A percentile compares a stretch with the other conserved stretches of the same genome.
phyloP scores from a whole-genome alignment of 2,888 invertebrate genomes.

The Ormyrus rosae region DNA sequence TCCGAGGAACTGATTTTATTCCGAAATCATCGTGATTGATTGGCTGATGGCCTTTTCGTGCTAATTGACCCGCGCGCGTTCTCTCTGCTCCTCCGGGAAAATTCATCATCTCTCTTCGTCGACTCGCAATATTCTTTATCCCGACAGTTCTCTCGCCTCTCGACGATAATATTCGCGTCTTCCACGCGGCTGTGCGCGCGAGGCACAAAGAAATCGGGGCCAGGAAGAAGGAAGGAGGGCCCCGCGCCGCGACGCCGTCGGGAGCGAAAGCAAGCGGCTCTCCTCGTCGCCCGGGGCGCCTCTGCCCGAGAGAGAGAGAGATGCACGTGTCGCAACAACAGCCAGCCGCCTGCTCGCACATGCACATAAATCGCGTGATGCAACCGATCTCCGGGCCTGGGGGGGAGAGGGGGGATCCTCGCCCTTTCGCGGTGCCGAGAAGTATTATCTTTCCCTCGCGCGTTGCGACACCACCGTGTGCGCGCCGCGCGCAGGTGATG shows the following conservation, averaged over 20 bases:
- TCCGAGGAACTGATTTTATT: no score
- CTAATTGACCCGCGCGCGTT: no score
- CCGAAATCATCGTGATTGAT: no score
- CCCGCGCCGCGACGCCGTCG: not conserved
- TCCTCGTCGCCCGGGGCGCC: no score
- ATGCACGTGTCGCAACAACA: not conserved
- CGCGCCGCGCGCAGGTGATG: not conserved
- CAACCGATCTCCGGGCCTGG: not conserved
- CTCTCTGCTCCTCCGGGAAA: not conserved
- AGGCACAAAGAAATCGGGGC: conserved; percentile 19
- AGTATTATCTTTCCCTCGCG: conserved; percentile 44
- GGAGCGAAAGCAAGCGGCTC: no score
- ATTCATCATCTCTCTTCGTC: not conserved
- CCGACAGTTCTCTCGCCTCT: no score
- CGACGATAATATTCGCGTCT: conserved; percentile 6
- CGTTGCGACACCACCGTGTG: conserved; percentile 39
- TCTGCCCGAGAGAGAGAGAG: not conserved
- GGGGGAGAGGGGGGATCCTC: conserved; percentile 29
- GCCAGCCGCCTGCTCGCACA: not conserved
- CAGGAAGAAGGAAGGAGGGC: not conserved
- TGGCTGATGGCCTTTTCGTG: no score
- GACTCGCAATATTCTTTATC: no score
- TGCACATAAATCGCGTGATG: conserved; percentile 25
- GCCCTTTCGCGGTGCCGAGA: conserved; percentile 35
- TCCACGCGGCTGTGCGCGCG: conserved; percentile 1